Evolutionary conservation across 2,797 vertebrate genomes (phyloP), one percentile per base, ranked within the genome.

Genomic region (Hozukius guyotensis): DNA sequence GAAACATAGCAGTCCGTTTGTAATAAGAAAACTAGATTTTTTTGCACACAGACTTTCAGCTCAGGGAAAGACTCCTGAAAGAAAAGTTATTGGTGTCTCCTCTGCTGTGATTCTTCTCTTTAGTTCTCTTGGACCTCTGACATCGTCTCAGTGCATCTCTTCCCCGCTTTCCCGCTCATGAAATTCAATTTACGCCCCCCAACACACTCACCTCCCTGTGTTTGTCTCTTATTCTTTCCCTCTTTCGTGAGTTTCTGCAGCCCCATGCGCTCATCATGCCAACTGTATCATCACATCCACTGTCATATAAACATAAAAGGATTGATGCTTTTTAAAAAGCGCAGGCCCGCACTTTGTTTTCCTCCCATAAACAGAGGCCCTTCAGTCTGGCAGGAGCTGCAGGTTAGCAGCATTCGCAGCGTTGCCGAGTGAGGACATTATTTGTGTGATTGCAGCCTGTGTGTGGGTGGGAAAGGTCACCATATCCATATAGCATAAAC

Each of bases 381-480:
- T 52, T 78, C 32, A 56, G 70, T 83, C 72, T 65, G 83, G n/a
- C 66, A 61, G 74, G 32, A 78, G 77, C 80, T 31, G 74, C 74
- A 76, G 86, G 86, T 90, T 73, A 75, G 72, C 61, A 1, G 64
- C 59, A 71, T 71, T 77, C 77, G 74, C 78, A 61, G 62, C 52
- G 8, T 6, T 27, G 60, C 53, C 20, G 78, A 76, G 77, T 31
- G 81, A 82, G 81, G 62, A 72, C 71, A 71, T 83, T 80, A 77
- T 85, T 84, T 89, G 77, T 66, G 78, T 70, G 70, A 72, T 36
- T 75, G 64, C 81, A 77, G 80, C 64, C 42, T 34, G 56, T 53
- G 78, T 67, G 88, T 87, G 91, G 84, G 87, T 10, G 83, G 68
- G 59, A 86, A 87, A 91, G 86, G 85, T 87, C 72, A 80, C 22